These are phyloP conservation scores for Masnerella sp. DNA, from an alignment of 2,888 invertebrate genomes.

Conservation along the genomic window DNA sequence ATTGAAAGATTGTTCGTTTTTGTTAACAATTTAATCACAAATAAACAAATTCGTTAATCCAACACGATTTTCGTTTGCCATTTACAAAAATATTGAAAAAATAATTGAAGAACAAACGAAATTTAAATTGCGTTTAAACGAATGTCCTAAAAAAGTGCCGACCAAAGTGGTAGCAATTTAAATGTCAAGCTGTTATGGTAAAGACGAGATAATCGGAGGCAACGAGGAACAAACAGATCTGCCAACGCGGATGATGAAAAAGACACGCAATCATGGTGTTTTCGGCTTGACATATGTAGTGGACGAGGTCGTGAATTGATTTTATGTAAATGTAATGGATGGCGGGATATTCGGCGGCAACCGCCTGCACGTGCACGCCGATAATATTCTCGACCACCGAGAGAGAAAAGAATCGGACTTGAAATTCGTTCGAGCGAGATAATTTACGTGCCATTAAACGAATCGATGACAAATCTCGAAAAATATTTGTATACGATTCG, in stretches of 20 bases:
- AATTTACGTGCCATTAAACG: slow-evolving; percentile 24
- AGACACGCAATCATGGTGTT: slow-evolving; percentile 23
- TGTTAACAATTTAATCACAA: too few relatives aligned
- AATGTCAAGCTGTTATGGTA: neutral
- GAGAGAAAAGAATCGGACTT: slow-evolving; percentile 23
- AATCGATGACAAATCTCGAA: neutral
- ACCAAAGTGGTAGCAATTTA: neutral
- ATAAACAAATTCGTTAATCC: too few relatives aligned
- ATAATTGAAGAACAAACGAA: neutral
- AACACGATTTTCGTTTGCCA: too few relatives aligned
- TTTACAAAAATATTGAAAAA: neutral
- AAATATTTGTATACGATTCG: too few relatives aligned
- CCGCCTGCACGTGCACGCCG: slow-evolving; percentile 30
- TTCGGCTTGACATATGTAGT: slow-evolving; percentile 38
- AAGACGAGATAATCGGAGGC: slow-evolving; percentile 6
- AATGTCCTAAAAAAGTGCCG: neutral
- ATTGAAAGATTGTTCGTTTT: too few relatives aligned
- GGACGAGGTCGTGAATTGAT: slow-evolving; percentile 45
- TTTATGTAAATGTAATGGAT: slow-evolving; percentile 53
- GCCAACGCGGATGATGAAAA: neutral
- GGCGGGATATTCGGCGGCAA: slow-evolving; percentile 31
- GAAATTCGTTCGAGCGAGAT: slow-evolving; percentile 26
- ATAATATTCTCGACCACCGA: slow-evolving; percentile 41
- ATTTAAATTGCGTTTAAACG: neutral
- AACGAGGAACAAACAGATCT: slow-evolving; percentile 1